Evolutionary conservation across 2,888 invertebrate species (phyloP), one percentile per base, ranked within the genome.

Genomic region (Galerucella pusilla): DNA sequence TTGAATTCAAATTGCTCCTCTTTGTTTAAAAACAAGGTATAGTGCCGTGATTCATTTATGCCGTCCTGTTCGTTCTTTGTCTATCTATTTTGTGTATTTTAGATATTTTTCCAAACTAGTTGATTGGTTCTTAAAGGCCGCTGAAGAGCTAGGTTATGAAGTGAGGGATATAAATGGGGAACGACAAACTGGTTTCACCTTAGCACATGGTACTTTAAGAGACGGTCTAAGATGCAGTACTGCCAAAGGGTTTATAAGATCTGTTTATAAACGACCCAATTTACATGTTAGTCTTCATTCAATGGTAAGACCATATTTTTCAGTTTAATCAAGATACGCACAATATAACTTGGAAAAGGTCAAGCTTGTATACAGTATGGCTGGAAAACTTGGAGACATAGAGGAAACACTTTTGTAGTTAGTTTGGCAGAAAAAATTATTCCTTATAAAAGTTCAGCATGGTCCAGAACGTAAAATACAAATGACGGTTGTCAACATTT

Each of bases 211-310:
- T 0, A 96, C 96, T 0, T 83, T 96, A 2, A 88, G 93, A 4
- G 90, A 96, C 74, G 96, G 96, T 0, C 88, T 95, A 1, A 89
- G 96, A 59, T 96, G 96, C 84, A 96, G 96, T 82, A 92, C 95
- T 0, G 94, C 95, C 12, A 96, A 96, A 88, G 96, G 93, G 0
- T 97, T 93, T 84, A 86, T 96, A 6, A 88, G 82, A 60, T 91
- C 94, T 0, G 90, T 90, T 52, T 59, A 71, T 90, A 78, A 80
- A 49, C 73, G 96, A 49, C 86, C 89, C 6, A 96, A 96, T 85
- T 89, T 96, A 1, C 93, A 96, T 80, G 89, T 96, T 3, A 81
- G 79, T 63, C 75, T 84, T 9, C 80, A 79, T 65, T 82, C 83
- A 10, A 80, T 75, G 71, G 83, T 79, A 75, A 69, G 74, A 14